Conservation (phyloP, 2,888 invertebrate species). For the Drosophila formosana region DNA sequence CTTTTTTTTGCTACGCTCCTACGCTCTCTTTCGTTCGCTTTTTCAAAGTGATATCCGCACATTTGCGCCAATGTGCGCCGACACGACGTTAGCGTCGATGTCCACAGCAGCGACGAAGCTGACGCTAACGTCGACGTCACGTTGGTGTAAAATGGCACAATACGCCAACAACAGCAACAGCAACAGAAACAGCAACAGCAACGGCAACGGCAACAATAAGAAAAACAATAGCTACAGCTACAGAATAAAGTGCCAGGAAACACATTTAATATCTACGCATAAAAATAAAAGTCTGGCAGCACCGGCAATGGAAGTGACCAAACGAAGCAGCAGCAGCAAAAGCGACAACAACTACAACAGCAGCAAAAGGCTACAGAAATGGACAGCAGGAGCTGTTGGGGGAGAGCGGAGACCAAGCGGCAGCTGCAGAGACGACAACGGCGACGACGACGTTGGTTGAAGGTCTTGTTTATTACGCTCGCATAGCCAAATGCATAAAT, state of each 20-base stretch:
- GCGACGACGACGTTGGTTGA: constrained; percentile 64
- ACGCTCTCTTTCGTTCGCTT: constrained; percentile 43
- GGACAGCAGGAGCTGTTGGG: constrained; percentile 9
- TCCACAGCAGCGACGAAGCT: constrained; percentile 32
- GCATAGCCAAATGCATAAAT: constrained; percentile 81
- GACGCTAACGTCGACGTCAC: constrained; percentile 43
- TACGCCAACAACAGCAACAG: constrained; percentile 53
- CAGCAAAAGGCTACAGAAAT: constrained; percentile 42
- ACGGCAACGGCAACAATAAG: constrained; percentile 17
- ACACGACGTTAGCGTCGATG: constrained; percentile 22
- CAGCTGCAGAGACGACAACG: constrained; percentile 24
- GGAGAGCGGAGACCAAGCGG: constrained; percentile 14
- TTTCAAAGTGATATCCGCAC: constrained; percentile 70
- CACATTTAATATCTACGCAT: constrained; percentile 82
- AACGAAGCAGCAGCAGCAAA: constrained; percentile 51
- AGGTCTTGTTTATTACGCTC: constrained; percentile 82
- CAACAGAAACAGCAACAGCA: constrained; percentile 29
- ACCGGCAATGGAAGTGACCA: constrained; percentile 75
- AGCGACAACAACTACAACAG: constrained; percentile 26
- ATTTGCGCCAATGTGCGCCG: constrained; percentile 77
- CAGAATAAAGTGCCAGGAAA: constrained; percentile 81
- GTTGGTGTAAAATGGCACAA: constrained; percentile 75
- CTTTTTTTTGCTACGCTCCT: constrained; percentile 16
- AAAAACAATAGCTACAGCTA: constrained; percentile 49
- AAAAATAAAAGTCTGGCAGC: constrained; percentile 68